These are phyloP conservation scores for Neoniphon sammara DNA, from an alignment of 2,797 vertebrate genomes.

Conservation along the genomic window DNA sequence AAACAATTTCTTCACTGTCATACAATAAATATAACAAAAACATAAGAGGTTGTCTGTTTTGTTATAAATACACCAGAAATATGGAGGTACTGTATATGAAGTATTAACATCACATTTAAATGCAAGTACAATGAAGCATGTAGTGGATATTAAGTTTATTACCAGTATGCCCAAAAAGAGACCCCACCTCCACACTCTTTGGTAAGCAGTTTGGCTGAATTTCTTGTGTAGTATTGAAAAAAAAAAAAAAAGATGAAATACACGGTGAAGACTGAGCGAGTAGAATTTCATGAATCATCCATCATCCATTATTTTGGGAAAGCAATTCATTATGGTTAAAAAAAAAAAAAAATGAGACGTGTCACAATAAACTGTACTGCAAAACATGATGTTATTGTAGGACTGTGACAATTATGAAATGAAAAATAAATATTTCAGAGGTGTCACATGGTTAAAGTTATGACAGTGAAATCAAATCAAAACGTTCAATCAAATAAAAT, in stretches of 20 bases:
- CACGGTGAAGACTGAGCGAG: conserved; percentile 48
- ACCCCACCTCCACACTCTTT: neutral
- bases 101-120: neutral
- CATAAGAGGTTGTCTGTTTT: neutral
- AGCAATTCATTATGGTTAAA: conserved; percentile 70
- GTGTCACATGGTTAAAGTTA: conserved; percentile 60
- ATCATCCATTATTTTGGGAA: conserved; percentile 73
- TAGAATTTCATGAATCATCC: conserved; percentile 67
- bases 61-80: conserved; percentile 1
- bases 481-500: conserved; percentile 77
- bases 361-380: conserved; percentile 49
- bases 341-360: conserved; percentile 56
- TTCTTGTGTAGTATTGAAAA: conserved; percentile 54
- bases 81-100: neutral
- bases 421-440: conserved; percentile 66
- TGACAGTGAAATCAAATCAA: conserved; percentile 70
- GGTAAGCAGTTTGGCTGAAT: conserved; percentile 44
- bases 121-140: conserved; percentile 1
- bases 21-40: neutral
- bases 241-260: conserved; percentile 33
- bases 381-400: conserved; percentile 60
- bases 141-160: conserved; percentile 39
- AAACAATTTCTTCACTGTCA: conserved; percentile 1
- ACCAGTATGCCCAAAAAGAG: conserved; percentile 38
- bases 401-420: conserved; percentile 66